Conservation (phyloP, 2,888 invertebrate genomes). For the Eupeodes latifasciatus region DNA sequence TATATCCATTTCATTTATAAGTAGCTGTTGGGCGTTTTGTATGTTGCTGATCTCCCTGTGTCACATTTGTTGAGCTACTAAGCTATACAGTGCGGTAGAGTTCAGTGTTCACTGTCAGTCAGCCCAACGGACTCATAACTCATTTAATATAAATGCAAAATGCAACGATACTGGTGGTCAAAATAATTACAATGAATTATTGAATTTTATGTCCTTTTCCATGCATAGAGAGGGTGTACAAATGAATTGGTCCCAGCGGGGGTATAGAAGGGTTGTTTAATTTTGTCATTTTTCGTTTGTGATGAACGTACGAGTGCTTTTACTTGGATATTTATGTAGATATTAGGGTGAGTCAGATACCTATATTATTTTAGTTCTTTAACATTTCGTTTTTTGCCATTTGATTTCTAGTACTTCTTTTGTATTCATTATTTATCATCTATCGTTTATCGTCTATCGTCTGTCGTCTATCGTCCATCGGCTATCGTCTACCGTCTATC, state of each 20-base stretch:
- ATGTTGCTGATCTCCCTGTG: background rate
- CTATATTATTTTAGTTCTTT: too few species aligned
- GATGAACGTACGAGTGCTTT: background rate
- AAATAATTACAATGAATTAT: conserved; percentile 75
- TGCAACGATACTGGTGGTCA: conserved; percentile 56
- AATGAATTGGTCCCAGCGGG: conserved; percentile 60
- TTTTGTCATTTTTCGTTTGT: conserved; percentile 36
- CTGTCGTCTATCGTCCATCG: too few species aligned
- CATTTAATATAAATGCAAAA: conserved; percentile 61
- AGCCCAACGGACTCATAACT: conserved; percentile 68
- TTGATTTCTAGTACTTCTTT: too few species aligned
- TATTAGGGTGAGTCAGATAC: too few species aligned
- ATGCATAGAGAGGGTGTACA: conserved; percentile 60
- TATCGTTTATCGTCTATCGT: too few species aligned
- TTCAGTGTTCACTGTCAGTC: background rate
- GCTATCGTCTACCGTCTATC: too few species aligned
- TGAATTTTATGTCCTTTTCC: conserved; percentile 62
- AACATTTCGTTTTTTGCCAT: too few species aligned
- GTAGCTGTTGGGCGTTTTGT: too few species aligned
- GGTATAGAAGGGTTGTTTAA: conserved; percentile 40
- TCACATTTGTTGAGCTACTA: background rate
- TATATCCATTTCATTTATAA: too few species aligned
- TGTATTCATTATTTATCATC: too few species aligned
- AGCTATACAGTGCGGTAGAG: background rate
- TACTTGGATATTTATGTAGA: too few species aligned